Evolutionary conservation across 2,797 vertebrate species (phyloP), one percentile per base, ranked within the genome.

Genomic region (Spinus olivaceus): DNA sequence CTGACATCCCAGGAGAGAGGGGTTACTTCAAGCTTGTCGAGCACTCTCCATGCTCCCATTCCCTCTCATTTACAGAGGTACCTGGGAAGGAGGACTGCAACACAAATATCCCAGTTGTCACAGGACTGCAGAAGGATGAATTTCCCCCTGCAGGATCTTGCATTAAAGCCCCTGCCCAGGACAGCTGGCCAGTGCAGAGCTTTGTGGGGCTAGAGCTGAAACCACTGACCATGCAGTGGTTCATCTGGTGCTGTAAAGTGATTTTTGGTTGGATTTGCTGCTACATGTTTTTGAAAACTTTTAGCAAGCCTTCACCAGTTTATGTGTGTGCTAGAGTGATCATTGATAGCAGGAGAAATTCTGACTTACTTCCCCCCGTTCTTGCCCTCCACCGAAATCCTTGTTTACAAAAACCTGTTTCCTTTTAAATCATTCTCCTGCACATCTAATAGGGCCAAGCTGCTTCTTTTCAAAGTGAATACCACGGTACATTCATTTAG

Each of bases 381-480:
- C 86, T 74, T 0, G 0, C 25, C 10, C 54, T 69, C 64, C 49
- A 46, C 66, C 0, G 5, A 85, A 95, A 89, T 80, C 47, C 53
- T 87, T 89, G 84, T 80, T 89, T 81, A 78, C 53, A 74, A 47
- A 95, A 72, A 51, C 50, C 83, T 83, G 65, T 94, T 93, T 93
- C 90, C 49, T 89, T 91, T 91, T 63, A 92, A 64, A 74, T 94
- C 50, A 81, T 69, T 78, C 72, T 83, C 72, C 69, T 85, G 71
- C 50, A 25, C 72, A 41, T 33, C 42, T 89, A 65, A 64, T 12
- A n/a, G 54, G 19, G 42, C 79, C 24, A 46, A 35, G 33, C 12
- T 0, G 1, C 39, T 67, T 60, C 61, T 83, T 93, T 95, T 78
- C 69, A 25, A 69, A 91, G 65, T 59, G 81, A 89, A 89, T 78